phyloP scores from a whole-genome alignment of 1,140 invertebrate species.

The Venustaconcha ellipsiformis region DNA sequence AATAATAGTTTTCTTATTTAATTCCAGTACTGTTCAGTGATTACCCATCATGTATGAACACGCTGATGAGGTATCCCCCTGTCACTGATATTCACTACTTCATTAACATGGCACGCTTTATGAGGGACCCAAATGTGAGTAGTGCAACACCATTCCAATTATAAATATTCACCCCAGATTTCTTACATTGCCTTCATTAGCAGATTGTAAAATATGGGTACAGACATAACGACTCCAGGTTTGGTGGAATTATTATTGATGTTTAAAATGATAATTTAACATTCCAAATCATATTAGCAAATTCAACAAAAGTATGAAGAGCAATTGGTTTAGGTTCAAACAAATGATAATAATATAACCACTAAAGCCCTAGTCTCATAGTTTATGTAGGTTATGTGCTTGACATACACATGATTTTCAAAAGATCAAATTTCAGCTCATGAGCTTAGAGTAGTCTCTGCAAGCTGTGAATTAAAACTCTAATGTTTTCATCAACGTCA shows the following conservation, averaged over 20 bases:
- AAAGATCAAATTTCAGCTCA: no score
- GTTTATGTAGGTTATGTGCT: no score
- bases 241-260: no score
- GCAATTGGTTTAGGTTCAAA: background rate
- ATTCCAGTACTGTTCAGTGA: constrained; percentile 75
- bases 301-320: background rate
- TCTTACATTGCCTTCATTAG: background rate
- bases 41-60: constrained; percentile 76
- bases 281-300: background rate
- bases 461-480: no score
- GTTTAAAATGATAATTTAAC: background rate
- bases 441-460: no score
- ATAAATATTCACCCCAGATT: background rate
- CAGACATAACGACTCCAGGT: background rate
- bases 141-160: constrained; percentile 16
- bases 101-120: constrained; percentile 75
- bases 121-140: constrained; percentile 73
- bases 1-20: constrained; percentile 1
- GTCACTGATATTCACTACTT: constrained; percentile 76
- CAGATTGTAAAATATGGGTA: background rate
- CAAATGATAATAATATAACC: no score
- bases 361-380: no score
- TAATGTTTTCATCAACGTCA: no score
- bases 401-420: no score
- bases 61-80: constrained; percentile 78